Conservation (phyloP, 2,888 invertebrate species). For the Aspidiotus destructor region DNA sequence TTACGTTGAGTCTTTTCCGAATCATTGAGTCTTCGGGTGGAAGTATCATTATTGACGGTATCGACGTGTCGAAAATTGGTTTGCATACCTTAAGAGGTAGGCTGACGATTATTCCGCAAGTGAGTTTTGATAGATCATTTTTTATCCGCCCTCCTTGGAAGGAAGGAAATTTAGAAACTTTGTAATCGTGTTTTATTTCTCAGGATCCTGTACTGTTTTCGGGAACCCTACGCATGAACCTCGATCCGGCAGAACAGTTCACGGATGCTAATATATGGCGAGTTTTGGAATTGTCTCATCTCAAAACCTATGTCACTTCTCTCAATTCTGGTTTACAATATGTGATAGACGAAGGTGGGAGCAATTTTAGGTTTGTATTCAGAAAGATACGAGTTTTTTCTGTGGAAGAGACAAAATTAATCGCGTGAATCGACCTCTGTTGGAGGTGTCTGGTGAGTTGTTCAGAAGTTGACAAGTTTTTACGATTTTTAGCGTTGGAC, state of each 20-base stretch:
- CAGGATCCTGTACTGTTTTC: slow-evolving; percentile 93
- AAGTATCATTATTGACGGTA: slow-evolving; percentile 69
- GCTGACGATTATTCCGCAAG: slow-evolving; percentile 46
- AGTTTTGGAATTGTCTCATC: slow-evolving; percentile 78
- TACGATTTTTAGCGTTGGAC: slow-evolving; percentile 58
- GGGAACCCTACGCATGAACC: slow-evolving; percentile 77
- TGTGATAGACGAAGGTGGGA: slow-evolving; percentile 82
- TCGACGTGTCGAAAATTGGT: slow-evolving; percentile 71
- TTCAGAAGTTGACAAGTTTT: background rate
- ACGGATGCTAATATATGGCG: slow-evolving; percentile 79
- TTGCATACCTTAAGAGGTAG: slow-evolving; percentile 70
- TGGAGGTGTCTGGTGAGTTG: background rate
- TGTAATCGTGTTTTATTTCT: background rate
- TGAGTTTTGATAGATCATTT: slow-evolving; percentile 26
- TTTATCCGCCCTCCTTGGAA: background rate
- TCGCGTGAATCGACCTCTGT: background rate
- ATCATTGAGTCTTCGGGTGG: slow-evolving; percentile 78
- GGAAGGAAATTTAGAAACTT: too few relatives aligned
- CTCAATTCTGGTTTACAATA: slow-evolving; percentile 67
- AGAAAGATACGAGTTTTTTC: too few relatives aligned
- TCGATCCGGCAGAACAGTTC: slow-evolving; percentile 77
- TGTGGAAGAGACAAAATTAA: too few relatives aligned
- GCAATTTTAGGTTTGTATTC: slow-evolving; percentile 50
- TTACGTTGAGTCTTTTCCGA: slow-evolving; percentile 78
- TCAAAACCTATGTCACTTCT: slow-evolving; percentile 71